Base-by-base conservation (phyloP, 92 coral and sea anemone genomes). In the Porites cylindrica region DNA sequence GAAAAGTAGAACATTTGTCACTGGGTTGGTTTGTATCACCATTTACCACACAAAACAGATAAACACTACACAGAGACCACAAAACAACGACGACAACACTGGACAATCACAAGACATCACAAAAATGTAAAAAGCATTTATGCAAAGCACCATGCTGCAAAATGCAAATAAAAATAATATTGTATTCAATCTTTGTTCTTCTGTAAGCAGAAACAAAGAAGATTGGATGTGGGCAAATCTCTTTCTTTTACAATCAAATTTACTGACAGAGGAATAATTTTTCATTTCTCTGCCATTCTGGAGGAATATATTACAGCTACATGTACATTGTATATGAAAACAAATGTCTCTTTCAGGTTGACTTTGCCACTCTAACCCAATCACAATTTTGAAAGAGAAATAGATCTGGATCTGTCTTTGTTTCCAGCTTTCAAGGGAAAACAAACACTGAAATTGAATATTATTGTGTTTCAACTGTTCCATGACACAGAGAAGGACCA, bases 91-190 rank as follows among this genome's bases (percentile, higher is more conserved):
- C 18, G 4, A 56, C 79, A 58, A 60, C 21, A 17, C 1, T 58
- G n/a, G 13, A 77, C 52, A 69, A 14, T 38, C 9, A 56, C 73
- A 50, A 61, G 18, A 72, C 43, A 72, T 21, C 19, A 54, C 66
- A 68, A 16, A 69, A 61, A 11, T n/a, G 52, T 72, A 74, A 51
- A 83, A 52, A 73, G 64, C 80, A 80, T 73, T 74, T 61, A 62
- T 14, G 52, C 53, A 73, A 38, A 73, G 53, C 58, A 73, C 47
- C 47, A 38, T 4, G 47, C 47, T 38, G 47, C 47, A 38, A 38
- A 38, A 38, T 4, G 47, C 47, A 38, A 38, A 38, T 47, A 58
- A 72, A 56, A 64, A 16, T 26, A 62, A 18, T 50, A 73, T n/a
- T 51, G 43, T 29, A 0, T 82, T 73, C 62, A 43, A 73, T 24